A percentile compares a stretch with the other conserved stretches of the same genome.
Evolutionary conservation across 2,797 vertebrate genomes (phyloP).

Genomic region (Smutsia gigantea): DNA sequence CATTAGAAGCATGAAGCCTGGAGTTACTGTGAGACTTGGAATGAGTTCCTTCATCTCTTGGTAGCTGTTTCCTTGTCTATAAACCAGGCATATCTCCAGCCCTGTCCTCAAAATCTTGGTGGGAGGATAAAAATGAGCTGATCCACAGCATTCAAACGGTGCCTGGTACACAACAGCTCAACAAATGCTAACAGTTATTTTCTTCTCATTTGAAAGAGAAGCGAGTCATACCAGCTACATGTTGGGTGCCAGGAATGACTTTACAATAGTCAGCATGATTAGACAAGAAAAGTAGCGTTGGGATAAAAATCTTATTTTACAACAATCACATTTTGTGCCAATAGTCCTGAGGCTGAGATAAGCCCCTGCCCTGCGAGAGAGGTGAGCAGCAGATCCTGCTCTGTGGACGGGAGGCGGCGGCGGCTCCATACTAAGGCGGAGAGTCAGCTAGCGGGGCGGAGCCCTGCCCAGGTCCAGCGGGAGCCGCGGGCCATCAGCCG

Average conservation of each 20-base stretch:
- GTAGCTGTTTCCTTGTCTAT: not conserved
- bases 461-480: no score
- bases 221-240: fast-evolving
- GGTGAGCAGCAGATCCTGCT: not conserved
- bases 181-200: not conserved
- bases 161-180: not conserved
- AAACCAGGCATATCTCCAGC: not conserved
- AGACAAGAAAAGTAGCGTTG: not conserved
- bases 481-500: not conserved
- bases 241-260: not conserved
- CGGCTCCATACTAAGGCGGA: not conserved
- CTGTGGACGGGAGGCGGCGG: not conserved
- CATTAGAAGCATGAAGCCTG: no score
- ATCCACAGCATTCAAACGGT: not conserved
- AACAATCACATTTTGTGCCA: not conserved
- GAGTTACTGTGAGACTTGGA: not conserved
- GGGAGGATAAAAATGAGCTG: not conserved
- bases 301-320: not conserved
- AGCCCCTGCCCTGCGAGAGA: not conserved
- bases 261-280: not conserved
- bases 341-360: fast-evolving
- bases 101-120: not conserved
- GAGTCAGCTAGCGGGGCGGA: fast-evolving
- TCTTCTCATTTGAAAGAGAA: not conserved
- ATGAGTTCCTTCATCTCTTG: not conserved